Conservation (phyloP, 2,888 invertebrate genomes). For the Melipona bicolor region DNA sequence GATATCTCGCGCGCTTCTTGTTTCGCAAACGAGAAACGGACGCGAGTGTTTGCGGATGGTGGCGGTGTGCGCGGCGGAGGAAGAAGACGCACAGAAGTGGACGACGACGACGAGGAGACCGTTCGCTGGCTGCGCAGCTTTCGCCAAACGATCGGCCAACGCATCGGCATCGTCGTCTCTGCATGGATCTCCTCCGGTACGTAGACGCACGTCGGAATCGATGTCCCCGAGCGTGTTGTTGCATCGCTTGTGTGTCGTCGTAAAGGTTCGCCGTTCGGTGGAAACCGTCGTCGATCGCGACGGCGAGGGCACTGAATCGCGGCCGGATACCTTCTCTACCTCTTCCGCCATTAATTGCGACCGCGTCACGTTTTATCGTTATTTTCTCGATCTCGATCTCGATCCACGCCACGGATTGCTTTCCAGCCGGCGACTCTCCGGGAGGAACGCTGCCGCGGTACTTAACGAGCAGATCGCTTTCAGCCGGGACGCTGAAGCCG, state of each 20-base stretch:
- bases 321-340: neutral
- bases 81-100: neutral
- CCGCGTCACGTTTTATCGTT: slow-evolving; percentile 59
- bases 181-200: slow-evolving; percentile 53
- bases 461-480: slow-evolving; percentile 73
- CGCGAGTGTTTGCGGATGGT: neutral
- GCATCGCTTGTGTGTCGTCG: neutral
- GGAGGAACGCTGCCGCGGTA: slow-evolving; percentile 39
- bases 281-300: neutral
- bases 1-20: neutral
- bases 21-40: neutral
- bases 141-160: neutral
- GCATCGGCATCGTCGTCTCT: neutral
- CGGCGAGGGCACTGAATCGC: neutral
- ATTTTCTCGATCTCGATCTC: slow-evolving; percentile 62
- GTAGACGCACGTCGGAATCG: slow-evolving; percentile 17
- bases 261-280: neutral
- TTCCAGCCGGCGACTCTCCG: slow-evolving; percentile 62
- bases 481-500: slow-evolving; percentile 55
- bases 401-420: slow-evolving; percentile 52
- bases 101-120: neutral
- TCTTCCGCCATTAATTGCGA: slow-evolving; percentile 63
- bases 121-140: neutral
- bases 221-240: neutral
- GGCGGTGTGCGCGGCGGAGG: neutral